Conservation (phyloP, 2,888 invertebrate species). For the Cacoxenus indagator region DNA sequence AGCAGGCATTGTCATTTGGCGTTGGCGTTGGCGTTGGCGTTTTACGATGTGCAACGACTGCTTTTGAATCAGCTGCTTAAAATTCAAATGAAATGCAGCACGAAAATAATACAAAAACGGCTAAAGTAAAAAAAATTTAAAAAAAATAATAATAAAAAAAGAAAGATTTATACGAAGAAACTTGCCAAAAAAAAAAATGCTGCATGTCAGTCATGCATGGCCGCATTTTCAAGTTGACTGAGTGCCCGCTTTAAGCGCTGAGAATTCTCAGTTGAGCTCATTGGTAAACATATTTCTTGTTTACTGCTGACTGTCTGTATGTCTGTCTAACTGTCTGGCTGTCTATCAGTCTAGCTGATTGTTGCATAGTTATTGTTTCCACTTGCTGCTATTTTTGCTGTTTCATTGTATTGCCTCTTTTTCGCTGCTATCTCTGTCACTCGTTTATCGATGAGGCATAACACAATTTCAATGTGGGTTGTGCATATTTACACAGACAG, state of each 20-base stretch:
- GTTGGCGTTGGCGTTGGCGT: neutral
- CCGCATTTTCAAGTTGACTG: no score
- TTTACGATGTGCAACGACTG: slow-evolving; percentile 25
- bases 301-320: neutral
- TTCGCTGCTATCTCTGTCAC: neutral
- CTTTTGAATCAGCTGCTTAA: slow-evolving; percentile 28
- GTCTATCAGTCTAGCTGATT: neutral
- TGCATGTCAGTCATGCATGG: neutral
- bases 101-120: neutral
- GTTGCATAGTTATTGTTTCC: no score
- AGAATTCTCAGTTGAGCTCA: no score
- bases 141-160: no score
- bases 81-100: slow-evolving; percentile 14
- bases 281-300: neutral
- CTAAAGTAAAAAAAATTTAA: neutral
- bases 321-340: neutral
- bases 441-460: no score
- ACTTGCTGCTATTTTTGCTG: no score
- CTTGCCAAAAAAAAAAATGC: neutral
- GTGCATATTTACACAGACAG: neutral
- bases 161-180: no score
- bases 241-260: no score
- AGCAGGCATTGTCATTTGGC: neutral
- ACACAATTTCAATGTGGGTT: neutral
- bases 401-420: neutral